Evolutionary conservation across 1,140 invertebrate genomes (phyloP).

Genomic region (Heliconius nattereri): DNA sequence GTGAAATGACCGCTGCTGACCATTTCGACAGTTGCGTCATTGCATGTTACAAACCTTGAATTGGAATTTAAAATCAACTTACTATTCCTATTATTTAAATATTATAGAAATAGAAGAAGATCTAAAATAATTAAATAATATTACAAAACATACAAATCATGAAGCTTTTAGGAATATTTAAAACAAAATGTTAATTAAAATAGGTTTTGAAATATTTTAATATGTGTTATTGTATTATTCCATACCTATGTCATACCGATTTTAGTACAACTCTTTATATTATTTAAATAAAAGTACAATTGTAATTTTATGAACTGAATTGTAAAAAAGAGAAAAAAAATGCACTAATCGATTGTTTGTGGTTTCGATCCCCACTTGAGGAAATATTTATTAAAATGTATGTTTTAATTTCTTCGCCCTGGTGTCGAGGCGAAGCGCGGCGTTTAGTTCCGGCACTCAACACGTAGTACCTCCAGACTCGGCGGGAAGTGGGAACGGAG

Average conservation of each 20-base stretch:
- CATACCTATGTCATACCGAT: background rate
- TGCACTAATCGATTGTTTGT: no score
- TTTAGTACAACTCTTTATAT: background rate
- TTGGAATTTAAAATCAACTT: slow-evolving; percentile 46
- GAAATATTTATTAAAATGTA: no score
- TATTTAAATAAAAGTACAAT: background rate
- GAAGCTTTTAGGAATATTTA: background rate
- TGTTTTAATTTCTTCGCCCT: no score
- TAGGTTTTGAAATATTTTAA: background rate
- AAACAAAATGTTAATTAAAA: background rate
- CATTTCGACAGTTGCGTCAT: slow-evolving; percentile 75
- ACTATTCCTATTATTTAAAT: background rate
- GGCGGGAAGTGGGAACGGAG: no score
- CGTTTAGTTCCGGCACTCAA: no score
- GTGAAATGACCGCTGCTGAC: slow-evolving; percentile 76
- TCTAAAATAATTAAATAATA: background rate
- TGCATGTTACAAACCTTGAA: slow-evolving; percentile 59
- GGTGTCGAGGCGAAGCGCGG: no score
- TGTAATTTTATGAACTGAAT: no score
- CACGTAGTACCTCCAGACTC: no score
- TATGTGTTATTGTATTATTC: background rate
- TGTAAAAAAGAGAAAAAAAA: no score
- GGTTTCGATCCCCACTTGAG: no score
- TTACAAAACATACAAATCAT: background rate
- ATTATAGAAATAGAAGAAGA: background rate